phyloP scores from a whole-genome alignment of 2,888 invertebrate species.

The Meloe dianella region DNA sequence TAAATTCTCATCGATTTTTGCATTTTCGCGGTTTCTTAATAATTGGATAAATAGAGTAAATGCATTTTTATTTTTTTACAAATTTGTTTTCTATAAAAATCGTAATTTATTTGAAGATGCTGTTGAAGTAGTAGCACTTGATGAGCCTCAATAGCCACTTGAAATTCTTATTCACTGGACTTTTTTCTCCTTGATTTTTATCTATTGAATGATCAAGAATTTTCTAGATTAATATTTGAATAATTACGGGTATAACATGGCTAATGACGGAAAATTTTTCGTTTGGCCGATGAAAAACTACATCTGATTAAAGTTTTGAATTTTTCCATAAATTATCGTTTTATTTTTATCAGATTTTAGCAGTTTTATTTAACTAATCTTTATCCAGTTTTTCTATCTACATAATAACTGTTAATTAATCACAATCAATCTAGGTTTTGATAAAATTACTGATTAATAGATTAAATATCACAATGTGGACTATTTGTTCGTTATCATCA shows the following conservation, averaged over 20 bases:
- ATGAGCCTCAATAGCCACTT: not conserved
- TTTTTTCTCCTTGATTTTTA: not conserved
- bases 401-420: not conserved
- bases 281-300: not conserved
- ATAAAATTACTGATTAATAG: not conserved
- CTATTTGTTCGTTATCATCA: not conserved
- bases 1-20: too few species aligned
- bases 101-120: too few species aligned
- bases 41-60: too few species aligned
- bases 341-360: not conserved
- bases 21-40: not conserved
- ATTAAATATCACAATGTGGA: too few species aligned
- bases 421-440: not conserved
- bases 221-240: not conserved
- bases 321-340: too few species aligned
- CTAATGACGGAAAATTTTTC: not conserved
- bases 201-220: not conserved
- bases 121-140: not conserved
- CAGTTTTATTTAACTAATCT: not conserved
- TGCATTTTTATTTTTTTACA: too few species aligned
- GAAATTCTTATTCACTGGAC: not conserved
- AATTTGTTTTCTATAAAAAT: too few species aligned
- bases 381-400: not conserved
- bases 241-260: not conserved
- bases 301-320: too few species aligned